Evolutionary conservation across 2,113 vertebrate species (phyloP).

Genomic region (Chaetura pelagica): DNA sequence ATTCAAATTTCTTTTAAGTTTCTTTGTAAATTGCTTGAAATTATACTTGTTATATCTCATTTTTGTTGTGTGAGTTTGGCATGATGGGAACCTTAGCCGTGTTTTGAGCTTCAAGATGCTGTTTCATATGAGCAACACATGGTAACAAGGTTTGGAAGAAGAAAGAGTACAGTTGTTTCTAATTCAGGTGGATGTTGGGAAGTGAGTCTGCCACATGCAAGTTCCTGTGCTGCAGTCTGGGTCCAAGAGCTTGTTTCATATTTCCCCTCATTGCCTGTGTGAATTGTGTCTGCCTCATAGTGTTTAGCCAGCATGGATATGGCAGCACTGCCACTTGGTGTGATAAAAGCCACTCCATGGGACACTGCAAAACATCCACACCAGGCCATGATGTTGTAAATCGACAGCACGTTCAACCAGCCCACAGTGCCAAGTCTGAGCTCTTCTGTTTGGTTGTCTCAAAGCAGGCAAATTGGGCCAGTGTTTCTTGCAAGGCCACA

Average conservation of each 20-base stretch:
- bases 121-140: fast-evolving
- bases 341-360: background rate
- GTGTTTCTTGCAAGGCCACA: background rate
- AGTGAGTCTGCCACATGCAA: fast-evolving
- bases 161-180: background rate
- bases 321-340: background rate
- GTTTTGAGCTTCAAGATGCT: background rate
- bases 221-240: background rate
- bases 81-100: background rate
- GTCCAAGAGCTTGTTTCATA: background rate
- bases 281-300: background rate
- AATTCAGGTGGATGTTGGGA: fast-evolving
- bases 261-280: background rate
- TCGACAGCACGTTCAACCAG: fast-evolving
- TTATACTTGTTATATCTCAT: background rate
- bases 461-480: background rate
- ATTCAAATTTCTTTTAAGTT: background rate
- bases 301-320: fast-evolving
- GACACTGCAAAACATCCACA: background rate
- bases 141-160: background rate
- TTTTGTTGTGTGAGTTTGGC: background rate
- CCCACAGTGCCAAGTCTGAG: background rate
- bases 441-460: background rate
- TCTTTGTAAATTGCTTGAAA: background rate
- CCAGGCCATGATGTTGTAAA: background rate